These are phyloP conservation scores for Dolichoris vasculosae DNA, from an alignment of 1,140 invertebrate species.

Conservation along the genomic window DNA sequence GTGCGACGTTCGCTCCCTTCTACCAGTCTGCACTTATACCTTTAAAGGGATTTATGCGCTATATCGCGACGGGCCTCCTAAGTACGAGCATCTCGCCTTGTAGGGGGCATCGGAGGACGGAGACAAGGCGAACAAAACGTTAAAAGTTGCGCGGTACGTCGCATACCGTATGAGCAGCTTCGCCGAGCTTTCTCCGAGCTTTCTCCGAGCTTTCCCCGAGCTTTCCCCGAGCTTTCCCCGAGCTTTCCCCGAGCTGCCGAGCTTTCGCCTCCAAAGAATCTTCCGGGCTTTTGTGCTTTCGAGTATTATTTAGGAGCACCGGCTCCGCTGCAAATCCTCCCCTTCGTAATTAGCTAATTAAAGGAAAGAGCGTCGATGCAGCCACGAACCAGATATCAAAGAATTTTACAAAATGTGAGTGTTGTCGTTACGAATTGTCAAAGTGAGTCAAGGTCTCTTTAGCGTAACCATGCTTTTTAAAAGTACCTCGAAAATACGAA, in stretches of 20 bases:
- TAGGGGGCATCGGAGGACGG: neutral
- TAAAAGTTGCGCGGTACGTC: neutral
- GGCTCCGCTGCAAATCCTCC: neutral
- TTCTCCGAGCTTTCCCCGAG: neutral
- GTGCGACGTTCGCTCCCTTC: neutral
- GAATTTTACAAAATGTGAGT: neutral
- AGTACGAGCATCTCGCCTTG: conserved; percentile 31
- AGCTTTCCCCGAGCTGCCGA: too few species aligned
- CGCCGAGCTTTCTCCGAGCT: neutral
- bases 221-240: too few species aligned
- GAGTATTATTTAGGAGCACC: neutral
- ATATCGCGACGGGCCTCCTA: conserved; percentile 11
- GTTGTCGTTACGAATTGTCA: neutral
- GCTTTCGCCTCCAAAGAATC: neutral
- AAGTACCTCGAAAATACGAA: too few species aligned
- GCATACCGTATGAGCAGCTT: neutral
- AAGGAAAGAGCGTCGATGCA: too few species aligned
- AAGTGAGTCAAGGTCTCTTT: too few species aligned
- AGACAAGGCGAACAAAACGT: neutral
- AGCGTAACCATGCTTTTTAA: too few species aligned
- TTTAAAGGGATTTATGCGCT: conserved; percentile 39
- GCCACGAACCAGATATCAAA: neutral
- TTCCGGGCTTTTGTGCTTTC: neutral
- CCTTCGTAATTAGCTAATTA: neutral
- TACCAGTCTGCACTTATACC: neutral